Evolutionary conservation across 2,113 vertebrate genomes (phyloP).

Genomic region (Ctenodactylus gundi): DNA sequence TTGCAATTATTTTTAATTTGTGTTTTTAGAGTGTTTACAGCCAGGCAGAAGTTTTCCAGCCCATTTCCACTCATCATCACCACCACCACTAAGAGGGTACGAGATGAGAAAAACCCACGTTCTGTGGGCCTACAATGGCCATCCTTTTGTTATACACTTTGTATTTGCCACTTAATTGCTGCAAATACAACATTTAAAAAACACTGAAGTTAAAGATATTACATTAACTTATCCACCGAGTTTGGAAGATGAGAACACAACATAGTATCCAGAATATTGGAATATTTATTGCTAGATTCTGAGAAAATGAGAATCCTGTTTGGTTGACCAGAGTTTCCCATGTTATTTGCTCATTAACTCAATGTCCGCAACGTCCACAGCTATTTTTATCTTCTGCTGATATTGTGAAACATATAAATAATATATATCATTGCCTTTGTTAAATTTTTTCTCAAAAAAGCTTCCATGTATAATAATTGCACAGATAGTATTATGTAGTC

Average conservation of each 20-base stretch:
- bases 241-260: not conserved
- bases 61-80: not conserved
- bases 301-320: not conserved
- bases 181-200: not conserved
- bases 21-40: not conserved
- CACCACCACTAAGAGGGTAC: not conserved
- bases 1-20: not conserved
- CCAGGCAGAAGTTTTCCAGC: not conserved
- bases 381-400: not conserved
- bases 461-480: not conserved
- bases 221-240: not conserved
- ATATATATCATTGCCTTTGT: constrained; percentile 12
- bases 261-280: not conserved
- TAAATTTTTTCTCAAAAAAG: too few relatives aligned
- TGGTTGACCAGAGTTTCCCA: not conserved
- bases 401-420: not conserved
- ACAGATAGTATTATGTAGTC: not conserved
- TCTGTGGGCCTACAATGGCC: fast-evolving
- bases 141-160: not conserved
- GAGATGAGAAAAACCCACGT: not conserved
- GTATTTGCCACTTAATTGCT: not conserved
- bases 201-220: not conserved
- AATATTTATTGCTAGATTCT: not conserved
- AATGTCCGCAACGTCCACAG: not conserved
- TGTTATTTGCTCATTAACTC: constrained; percentile 31